Evolutionary conservation across 2,113 vertebrate genomes (phyloP), one percentile per base, ranked within the genome.

Genomic region (Vanacampus margaritifer): DNA sequence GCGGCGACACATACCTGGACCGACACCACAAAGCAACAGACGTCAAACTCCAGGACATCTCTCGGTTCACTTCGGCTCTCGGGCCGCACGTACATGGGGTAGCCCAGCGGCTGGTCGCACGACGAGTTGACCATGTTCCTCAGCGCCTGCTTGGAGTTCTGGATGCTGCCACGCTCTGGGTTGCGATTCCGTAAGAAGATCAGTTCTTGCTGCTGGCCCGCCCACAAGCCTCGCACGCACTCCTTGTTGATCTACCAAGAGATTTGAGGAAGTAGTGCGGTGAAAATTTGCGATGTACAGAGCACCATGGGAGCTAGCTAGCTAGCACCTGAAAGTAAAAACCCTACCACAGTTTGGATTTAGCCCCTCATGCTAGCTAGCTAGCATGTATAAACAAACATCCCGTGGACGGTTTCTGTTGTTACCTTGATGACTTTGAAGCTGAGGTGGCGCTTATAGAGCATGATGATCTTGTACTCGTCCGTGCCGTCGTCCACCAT

Each of bases 391-490:
- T n/a, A n/a, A 32, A 58, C 3, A 17, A 11, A 26, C 39, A 14
- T 50, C 16, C 19, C 17, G 12, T 19, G 26, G 17, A 21, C 35
- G 2, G 4, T 11, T 10, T 12, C 5, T 45, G 9, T 5, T 12
- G 62, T 76, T 88, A 96, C 97, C 96, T 99, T 99, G 85, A 99
- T 98, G 82, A 99, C 96, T 89, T 95, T 97, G 89, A 99, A 99
- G 91, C 92, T 97, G 87, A 99, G 89, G 85, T 96, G 95, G 71
- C 94, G 92, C 83, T 94, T 94, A 87, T 98, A 96, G 23, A 99
- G 93, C 97, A 98, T 99, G 89, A 99, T 95, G 87, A 99, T 94
- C 93, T 98, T 99, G 72, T 99, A 99, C 82, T 98, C 95, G 0
- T 98, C 96, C 0, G 93, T 90, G 50, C 95, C 97, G 76, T 99